Conservation (phyloP, 2,113 vertebrate genomes). For the Nothoprocta pentlandii region DNA sequence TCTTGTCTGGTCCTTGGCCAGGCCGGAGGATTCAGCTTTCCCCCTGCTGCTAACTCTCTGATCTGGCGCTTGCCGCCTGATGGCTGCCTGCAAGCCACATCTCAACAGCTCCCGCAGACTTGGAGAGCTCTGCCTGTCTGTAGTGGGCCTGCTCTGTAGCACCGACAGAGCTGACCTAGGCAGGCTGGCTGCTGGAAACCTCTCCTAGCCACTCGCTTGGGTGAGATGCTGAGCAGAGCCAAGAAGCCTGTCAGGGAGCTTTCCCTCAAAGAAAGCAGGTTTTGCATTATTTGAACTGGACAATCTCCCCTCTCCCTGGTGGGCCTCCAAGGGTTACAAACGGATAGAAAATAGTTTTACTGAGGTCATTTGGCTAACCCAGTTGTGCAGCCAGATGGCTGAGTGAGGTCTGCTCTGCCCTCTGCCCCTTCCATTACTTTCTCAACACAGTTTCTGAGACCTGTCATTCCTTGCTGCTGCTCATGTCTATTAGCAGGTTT, state of each 20-base stretch:
- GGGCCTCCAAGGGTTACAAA: slow-evolving; percentile 58
- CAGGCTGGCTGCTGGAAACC: slow-evolving; percentile 38
- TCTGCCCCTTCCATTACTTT: slow-evolving; percentile 56
- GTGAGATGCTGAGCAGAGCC: slow-evolving; percentile 47
- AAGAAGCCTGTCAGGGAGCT: slow-evolving; percentile 50
- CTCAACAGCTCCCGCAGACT: slow-evolving; percentile 54
- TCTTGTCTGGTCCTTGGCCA: slow-evolving; percentile 25
- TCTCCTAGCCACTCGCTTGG: background rate
- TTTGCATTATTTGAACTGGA: slow-evolving; percentile 66
- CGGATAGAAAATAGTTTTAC: slow-evolving; percentile 64
- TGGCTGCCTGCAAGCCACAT: slow-evolving; percentile 35
- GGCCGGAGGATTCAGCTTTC: slow-evolving; percentile 36
- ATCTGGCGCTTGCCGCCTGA: slow-evolving; percentile 21
- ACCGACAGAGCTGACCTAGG: background rate
- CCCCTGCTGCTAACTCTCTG: slow-evolving; percentile 35
- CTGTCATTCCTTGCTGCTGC: slow-evolving; percentile 11
- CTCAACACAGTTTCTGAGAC: slow-evolving; percentile 39
- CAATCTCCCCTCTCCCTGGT: slow-evolving; percentile 33
- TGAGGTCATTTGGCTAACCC: slow-evolving; percentile 62
- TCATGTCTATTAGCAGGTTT: slow-evolving; percentile 11
- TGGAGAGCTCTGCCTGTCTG: background rate
- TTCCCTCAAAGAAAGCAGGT: slow-evolving; percentile 50
- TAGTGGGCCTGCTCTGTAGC: background rate
- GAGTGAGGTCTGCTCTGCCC: slow-evolving; percentile 55
- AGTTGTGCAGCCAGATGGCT: slow-evolving; percentile 55